Evolutionary conservation across 2,888 invertebrate genomes (phyloP).

Genomic region (Phasia obesa): DNA sequence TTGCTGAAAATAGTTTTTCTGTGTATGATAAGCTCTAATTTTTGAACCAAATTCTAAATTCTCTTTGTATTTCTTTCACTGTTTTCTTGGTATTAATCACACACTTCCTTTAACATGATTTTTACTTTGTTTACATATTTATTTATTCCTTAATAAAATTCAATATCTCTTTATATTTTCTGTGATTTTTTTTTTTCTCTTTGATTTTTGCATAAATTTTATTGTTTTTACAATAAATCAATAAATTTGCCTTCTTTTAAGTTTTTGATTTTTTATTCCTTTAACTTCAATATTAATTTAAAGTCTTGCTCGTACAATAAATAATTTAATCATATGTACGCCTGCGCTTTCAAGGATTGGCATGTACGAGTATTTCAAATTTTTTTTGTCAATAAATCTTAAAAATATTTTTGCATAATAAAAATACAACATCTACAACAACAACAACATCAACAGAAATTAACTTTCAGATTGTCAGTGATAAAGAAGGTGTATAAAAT

Average conservation of each 20-base stretch:
- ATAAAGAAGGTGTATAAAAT: conserved; percentile 64
- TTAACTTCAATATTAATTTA: conserved; percentile 35
- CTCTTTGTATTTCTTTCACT: conserved; percentile 22
- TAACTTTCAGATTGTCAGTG: conserved; percentile 44
- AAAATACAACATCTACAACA: conserved; percentile 1
- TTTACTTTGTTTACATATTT: conserved; percentile 41
- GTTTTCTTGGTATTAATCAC: conserved; percentile 40
- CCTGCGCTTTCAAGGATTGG: conserved; percentile 71
- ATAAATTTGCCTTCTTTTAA: conserved; percentile 50
- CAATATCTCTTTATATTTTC: conserved; percentile 51
- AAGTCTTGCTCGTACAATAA: conserved; percentile 26
- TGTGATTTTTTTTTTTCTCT: conserved; percentile 20
- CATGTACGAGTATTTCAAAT: conserved; percentile 24
- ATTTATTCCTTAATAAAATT: conserved; percentile 59
- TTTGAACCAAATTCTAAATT: not conserved
- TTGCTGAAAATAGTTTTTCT: no score
- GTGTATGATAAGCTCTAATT: no score
- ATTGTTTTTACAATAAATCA: conserved; percentile 64
- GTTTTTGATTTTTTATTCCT: conserved; percentile 22
- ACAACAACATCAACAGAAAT: not conserved
- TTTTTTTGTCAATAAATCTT: conserved; percentile 66
- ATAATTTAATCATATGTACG: conserved; percentile 66
- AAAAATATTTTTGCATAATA: conserved; percentile 62
- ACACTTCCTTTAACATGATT: conserved; percentile 55
- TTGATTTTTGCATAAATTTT: conserved; percentile 58